Evolutionary conservation across 1,140 invertebrate species (phyloP).

Genomic region (Phymastichus coffea): DNA sequence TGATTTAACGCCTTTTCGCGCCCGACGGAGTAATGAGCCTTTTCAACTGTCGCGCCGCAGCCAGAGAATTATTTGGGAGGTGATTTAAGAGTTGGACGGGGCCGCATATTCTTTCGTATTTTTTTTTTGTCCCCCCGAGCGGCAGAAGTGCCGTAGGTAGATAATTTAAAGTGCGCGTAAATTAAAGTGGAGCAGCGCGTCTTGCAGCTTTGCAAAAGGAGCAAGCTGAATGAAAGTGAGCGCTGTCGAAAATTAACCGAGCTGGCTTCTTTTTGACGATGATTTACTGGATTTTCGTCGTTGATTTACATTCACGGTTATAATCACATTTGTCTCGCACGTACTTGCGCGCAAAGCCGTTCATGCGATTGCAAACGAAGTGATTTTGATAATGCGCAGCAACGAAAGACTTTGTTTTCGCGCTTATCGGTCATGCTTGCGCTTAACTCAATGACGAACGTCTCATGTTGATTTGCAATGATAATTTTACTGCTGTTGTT

Average conservation of each 20-base stretch:
- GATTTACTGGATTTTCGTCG: too few relatives aligned
- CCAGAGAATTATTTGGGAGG: slow-evolving; percentile 26
- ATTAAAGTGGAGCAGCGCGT: slow-evolving; percentile 15
- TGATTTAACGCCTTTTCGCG: slow-evolving; percentile 32
- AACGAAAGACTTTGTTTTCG: too few relatives aligned
- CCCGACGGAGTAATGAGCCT: slow-evolving; percentile 32
- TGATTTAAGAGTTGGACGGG: slow-evolving; percentile 28
- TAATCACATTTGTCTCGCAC: neutral
- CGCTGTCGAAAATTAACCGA: too few relatives aligned
- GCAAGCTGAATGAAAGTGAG: neutral
- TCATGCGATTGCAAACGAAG: neutral
- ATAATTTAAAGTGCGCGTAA: slow-evolving; percentile 18
- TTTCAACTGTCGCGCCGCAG: slow-evolving; percentile 23
- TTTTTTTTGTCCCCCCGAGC: neutral
- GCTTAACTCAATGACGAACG: too few relatives aligned
- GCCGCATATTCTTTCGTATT: neutral
- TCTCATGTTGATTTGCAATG: too few relatives aligned
- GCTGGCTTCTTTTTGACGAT: too few relatives aligned
- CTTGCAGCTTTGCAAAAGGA: neutral
- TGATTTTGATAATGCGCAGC: too few relatives aligned
- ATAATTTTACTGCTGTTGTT: too few relatives aligned
- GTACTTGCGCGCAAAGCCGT: neutral
- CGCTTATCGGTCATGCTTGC: too few relatives aligned
- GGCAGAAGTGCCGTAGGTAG: neutral
- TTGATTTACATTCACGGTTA: too few relatives aligned